phyloP scores from a whole-genome alignment of 2,113 vertebrate genomes.

The Gavialis gangeticus region DNA sequence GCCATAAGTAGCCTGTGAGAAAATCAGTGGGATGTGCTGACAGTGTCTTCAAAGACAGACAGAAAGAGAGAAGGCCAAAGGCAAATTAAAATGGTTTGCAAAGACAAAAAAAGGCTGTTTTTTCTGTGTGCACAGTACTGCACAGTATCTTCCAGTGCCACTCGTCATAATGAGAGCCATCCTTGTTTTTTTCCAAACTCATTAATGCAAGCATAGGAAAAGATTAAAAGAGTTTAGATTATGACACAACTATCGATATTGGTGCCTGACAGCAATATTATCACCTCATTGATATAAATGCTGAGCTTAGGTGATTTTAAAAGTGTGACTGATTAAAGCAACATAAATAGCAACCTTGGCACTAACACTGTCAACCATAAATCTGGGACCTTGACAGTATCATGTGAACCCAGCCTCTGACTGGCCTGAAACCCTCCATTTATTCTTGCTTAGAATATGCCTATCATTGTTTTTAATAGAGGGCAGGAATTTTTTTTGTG shows the following conservation, averaged over 20 bases:
- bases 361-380: slow-evolving; percentile 68
- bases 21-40: slow-evolving; percentile 46
- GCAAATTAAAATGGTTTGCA: slow-evolving; percentile 5
- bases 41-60: slow-evolving; percentile 30
- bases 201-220: slow-evolving; percentile 58
- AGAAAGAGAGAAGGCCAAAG: slow-evolving; percentile 35
- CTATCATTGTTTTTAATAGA: slow-evolving; percentile 36
- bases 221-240: slow-evolving; percentile 35
- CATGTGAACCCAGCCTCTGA: slow-evolving; percentile 38
- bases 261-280: slow-evolving; percentile 51
- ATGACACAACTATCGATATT: slow-evolving; percentile 54
- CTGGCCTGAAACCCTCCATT: slow-evolving; percentile 48
- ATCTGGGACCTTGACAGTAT: slow-evolving; percentile 63
- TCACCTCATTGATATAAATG: slow-evolving; percentile 36
- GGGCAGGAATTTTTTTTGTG: background rate
- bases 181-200: slow-evolving; percentile 32
- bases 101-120: background rate
- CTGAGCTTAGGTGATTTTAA: slow-evolving; percentile 47
- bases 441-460: background rate
- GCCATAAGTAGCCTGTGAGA: slow-evolving; percentile 52
- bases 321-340: slow-evolving; percentile 15
- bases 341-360: slow-evolving; percentile 68
- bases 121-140: background rate
- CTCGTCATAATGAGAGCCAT: background rate
- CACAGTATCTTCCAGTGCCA: background rate